Conservation (phyloP, 2,797 vertebrate genomes). For the Zalophus californianus region DNA sequence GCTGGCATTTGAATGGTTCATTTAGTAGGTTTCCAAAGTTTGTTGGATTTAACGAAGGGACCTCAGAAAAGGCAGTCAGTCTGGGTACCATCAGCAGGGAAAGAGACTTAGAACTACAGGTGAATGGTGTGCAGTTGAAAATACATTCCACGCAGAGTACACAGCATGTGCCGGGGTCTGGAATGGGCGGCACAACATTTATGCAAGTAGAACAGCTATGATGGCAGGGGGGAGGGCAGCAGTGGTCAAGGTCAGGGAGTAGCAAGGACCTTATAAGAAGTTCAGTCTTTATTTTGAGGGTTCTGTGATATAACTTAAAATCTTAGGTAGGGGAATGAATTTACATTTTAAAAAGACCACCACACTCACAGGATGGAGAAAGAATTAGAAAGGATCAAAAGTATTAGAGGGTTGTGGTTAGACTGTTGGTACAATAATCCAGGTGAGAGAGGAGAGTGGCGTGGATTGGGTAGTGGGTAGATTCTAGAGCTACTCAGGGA, state of each 20-base stretch:
- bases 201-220: neutral
- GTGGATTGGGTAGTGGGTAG: neutral
- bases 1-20: neutral
- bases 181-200: too few relatives aligned
- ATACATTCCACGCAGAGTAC: neutral
- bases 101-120: neutral
- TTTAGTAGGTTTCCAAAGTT: slow-evolving; percentile 51
- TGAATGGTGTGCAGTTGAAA: neutral
- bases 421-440: neutral
- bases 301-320: neutral
- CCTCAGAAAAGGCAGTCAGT: slow-evolving; percentile 15
- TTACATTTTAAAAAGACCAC: neutral
- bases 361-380: neutral
- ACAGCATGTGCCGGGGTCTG: rapidly evolving
- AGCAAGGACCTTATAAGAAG: neutral
- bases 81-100: neutral
- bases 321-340: neutral
- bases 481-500: neutral
- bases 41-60: neutral
- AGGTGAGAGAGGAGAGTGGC: neutral
- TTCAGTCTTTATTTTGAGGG: neutral
- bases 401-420: neutral
- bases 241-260: neutral
- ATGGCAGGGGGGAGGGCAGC: neutral
- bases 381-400: neutral